phyloP scores from a whole-genome alignment of 2,797 vertebrate genomes.

The Antrozous pallidus region DNA sequence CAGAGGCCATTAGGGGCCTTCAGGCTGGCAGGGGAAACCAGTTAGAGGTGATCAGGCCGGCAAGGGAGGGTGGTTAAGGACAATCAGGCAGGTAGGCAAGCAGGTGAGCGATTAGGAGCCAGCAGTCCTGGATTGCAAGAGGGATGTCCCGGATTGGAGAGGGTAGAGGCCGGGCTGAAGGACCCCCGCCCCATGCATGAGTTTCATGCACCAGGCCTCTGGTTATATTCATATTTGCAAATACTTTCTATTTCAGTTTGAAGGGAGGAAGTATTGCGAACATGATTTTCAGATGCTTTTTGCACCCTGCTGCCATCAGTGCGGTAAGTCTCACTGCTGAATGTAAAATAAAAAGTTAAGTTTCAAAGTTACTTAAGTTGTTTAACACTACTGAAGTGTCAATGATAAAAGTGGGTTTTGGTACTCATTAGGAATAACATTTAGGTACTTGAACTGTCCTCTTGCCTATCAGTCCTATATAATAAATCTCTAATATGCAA shows the following conservation, averaged over 20 bases:
- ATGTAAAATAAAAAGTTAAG: neutral
- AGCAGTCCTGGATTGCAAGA: no score
- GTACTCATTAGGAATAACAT: neutral
- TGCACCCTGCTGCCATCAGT: slow-evolving; percentile 98
- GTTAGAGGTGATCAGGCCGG: no score
- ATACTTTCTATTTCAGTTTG: slow-evolving; percentile 88
- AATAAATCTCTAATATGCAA: neutral
- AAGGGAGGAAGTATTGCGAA: slow-evolving; percentile 98
- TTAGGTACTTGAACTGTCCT: neutral
- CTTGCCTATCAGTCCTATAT: neutral
- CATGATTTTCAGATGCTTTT: slow-evolving; percentile 99
- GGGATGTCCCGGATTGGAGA: no score
- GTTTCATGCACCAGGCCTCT: no score
- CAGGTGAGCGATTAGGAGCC: no score
- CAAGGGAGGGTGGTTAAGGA: no score
- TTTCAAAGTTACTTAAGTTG: neutral
- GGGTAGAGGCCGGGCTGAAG: no score
- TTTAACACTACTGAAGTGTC: neutral
- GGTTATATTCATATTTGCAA: neutral
- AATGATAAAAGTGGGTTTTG: neutral
- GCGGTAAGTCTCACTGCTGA: slow-evolving; percentile 88
- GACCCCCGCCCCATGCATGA: no score
- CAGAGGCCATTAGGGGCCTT: no score
- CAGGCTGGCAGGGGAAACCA: no score
- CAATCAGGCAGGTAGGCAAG: no score